phyloP scores from a whole-genome alignment of 1,140 invertebrate species.

The Lasioglossum albipes region DNA sequence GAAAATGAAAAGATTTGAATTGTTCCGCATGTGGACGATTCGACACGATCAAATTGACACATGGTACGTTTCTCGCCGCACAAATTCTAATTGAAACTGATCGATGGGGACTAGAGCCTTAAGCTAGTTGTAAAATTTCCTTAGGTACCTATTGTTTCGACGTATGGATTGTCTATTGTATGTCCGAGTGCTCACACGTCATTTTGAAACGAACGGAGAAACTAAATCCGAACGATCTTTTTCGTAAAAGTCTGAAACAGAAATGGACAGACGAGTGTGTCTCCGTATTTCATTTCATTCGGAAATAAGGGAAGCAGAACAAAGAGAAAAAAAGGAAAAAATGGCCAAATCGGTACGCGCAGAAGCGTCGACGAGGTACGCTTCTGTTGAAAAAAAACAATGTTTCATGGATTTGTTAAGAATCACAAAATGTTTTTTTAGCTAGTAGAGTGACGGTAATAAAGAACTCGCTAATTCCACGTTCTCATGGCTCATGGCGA shows the following conservation, averaged over 20 bases:
- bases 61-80: constrained; percentile 34
- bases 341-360: constrained; percentile 21
- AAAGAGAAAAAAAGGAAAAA: too few species aligned
- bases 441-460: constrained; percentile 57
- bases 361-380: constrained; percentile 30
- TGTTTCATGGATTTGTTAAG: constrained; percentile 51
- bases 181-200: constrained; percentile 47
- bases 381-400: constrained; percentile 32
- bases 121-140: constrained; percentile 62
- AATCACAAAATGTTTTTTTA: constrained; percentile 64
- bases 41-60: not conserved
- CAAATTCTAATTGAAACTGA: constrained; percentile 51
- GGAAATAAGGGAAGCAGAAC: not conserved
- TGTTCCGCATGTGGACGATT: not conserved
- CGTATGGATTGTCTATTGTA: constrained; percentile 51
- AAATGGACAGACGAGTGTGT: constrained; percentile 31
- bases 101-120: constrained; percentile 55
- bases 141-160: constrained; percentile 62
- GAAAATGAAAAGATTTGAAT: not conserved
- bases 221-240: constrained; percentile 1
- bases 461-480: constrained; percentile 63
- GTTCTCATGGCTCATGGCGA: constrained; percentile 63
- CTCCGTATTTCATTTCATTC: constrained; percentile 24
- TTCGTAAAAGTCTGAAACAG: not conserved
- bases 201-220: not conserved